Base-by-base conservation (phyloP, 2,797 vertebrate species). In the Poecile montanus region DNA sequence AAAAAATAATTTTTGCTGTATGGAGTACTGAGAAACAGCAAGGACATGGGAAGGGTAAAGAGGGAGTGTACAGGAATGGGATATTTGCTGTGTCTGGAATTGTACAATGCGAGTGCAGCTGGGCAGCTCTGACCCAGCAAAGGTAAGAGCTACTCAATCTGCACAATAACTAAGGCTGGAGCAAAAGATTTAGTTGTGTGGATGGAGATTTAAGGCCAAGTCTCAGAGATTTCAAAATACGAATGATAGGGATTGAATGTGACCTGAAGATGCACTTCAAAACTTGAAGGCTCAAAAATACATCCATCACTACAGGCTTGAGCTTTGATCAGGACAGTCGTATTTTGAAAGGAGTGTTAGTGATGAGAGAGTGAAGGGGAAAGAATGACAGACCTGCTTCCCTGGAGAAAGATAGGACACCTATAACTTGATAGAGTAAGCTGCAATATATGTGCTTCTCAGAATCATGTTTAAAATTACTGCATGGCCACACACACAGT, bases 71-170 rank as follows among this genome's bases (percentile, higher is more conserved):
- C 10, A 47, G 65, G 45, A 77, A 10, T 11, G 6, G 40, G 17
- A 70, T 10, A 71, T 45, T 30, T 4, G 0, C 66, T 62, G 25
- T 27, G 47, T 68, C 34, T 79, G n/a, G 45, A 83, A 85, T 47
- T 7, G 4, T 9, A 53, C 45, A 47, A 13, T 0, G 1, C 10
- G 5, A 57, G 38, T 0, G 0, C 51, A 67, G 47, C 13, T 58
- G 34, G 32, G 23, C n/a, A 62, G 76, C 8, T 75, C 58, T 50
- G 76, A 76, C 44, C 42, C 30, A 58, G 30, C 12, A 51, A 79
- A 80, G 45, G 27, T 45, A 89, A 77, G 75, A 74, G 42, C 13
- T 74, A 42, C n/a, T 51, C 61, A 56, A 72, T 68, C 38, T 91
- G 61, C 57, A 88, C 85, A 87, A 92, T 36, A 88, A 63, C 32